Conservation (phyloP, 2,113 vertebrate species). For the Tachysurus fulvidraco region DNA sequence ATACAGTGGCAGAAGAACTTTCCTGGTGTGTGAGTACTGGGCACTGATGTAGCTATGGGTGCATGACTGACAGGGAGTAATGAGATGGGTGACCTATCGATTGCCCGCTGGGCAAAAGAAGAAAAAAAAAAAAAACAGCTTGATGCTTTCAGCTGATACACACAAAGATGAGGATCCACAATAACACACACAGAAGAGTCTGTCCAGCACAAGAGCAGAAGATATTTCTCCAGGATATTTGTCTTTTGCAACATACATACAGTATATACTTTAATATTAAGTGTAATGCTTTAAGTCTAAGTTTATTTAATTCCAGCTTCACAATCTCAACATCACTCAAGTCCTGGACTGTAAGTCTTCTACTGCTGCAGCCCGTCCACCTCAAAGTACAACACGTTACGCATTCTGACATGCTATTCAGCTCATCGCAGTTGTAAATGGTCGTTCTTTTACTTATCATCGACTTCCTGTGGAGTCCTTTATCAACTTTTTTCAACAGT, state of each 20-base stretch:
- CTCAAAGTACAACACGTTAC: background rate
- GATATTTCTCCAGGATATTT: constrained; percentile 15
- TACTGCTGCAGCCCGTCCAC: background rate
- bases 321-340: background rate
- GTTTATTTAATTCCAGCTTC: background rate
- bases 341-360: background rate
- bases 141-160: constrained; percentile 37
- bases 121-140: constrained; percentile 16
- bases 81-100: constrained; percentile 53
- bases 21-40: constrained; percentile 26
- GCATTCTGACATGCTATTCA: background rate
- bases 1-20: constrained; percentile 28
- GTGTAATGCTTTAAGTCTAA: background rate
- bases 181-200: constrained; percentile 30
- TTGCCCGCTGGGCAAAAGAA: constrained; percentile 18
- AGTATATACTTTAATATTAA: background rate
- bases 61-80: constrained; percentile 51
- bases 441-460: background rate
- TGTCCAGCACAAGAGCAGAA: constrained; percentile 19
- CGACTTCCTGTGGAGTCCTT: background rate
- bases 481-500: background rate
- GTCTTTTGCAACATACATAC: constrained; percentile 26
- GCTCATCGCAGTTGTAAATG: background rate
- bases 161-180: constrained; percentile 42
- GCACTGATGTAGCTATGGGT: constrained; percentile 21